Conservation (phyloP, 2,113 vertebrate species). For the Eublepharis macularius region DNA sequence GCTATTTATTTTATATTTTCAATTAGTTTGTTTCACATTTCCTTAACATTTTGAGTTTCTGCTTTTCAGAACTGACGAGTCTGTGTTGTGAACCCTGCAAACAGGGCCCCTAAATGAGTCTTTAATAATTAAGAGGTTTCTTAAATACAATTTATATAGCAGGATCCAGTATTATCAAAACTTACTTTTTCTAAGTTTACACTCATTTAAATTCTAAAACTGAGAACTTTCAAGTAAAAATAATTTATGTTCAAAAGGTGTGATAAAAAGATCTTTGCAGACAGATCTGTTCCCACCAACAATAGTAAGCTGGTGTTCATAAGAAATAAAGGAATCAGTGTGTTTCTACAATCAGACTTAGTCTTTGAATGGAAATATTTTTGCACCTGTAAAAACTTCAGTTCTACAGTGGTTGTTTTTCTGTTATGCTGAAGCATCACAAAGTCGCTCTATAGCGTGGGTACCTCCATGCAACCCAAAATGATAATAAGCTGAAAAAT, state of each 20-base stretch:
- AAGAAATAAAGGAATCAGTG: background rate
- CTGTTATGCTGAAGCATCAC: background rate
- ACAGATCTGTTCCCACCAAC: background rate
- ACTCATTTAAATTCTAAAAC: background rate
- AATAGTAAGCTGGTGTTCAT: background rate
- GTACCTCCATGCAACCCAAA: background rate
- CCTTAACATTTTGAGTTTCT: background rate
- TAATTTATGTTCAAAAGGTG: too few relatives aligned
- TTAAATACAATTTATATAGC: background rate
- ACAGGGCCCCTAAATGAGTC: too few relatives aligned
- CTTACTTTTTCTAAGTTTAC: background rate
- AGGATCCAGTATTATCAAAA: background rate
- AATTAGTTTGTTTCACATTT: background rate
- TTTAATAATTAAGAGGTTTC: background rate
- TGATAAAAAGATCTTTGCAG: background rate
- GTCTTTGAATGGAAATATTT: background rate
- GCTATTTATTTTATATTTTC: background rate
- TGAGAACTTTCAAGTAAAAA: background rate
- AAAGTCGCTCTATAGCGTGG: accelerated
- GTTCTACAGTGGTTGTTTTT: background rate
- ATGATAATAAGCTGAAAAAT: background rate
- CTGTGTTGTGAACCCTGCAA: too few relatives aligned
- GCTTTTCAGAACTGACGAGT: background rate
- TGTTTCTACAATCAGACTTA: background rate
- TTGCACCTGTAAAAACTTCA: background rate